A percentile compares a stretch with the other conserved stretches of the same genome.
Conservation (phyloP, 2,888 invertebrate genomes). For the Congeria kusceri region DNA sequence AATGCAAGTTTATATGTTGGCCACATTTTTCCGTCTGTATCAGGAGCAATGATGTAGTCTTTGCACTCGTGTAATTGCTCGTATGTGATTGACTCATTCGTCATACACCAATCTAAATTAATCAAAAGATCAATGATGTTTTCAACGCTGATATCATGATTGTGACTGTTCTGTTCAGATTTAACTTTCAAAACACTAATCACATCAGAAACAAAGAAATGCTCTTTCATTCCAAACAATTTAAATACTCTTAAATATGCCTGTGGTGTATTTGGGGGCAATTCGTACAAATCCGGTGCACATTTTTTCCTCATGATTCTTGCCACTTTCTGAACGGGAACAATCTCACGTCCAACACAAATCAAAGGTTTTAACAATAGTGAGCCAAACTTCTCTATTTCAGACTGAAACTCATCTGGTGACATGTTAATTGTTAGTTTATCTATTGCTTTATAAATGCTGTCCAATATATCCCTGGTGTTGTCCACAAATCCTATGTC, state of each 20-base stretch:
- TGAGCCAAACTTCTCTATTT: too few relatives aligned
- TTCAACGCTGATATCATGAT: slow-evolving; percentile 14
- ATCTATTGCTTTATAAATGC: background rate
- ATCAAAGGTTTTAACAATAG: slow-evolving; percentile 22
- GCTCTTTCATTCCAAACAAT: slow-evolving; percentile 35
- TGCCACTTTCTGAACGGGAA: slow-evolving; percentile 27
- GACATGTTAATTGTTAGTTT: background rate
- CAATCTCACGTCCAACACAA: slow-evolving; percentile 24
- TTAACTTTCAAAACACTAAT: slow-evolving; percentile 19
- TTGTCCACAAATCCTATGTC: background rate
- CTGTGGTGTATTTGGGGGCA: slow-evolving; percentile 16
- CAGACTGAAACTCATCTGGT: too few relatives aligned
- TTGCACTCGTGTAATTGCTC: slow-evolving; percentile 34
- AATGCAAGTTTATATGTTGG: slow-evolving; percentile 69
- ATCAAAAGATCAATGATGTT: slow-evolving; percentile 36
- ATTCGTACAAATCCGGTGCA: slow-evolving; percentile 29
- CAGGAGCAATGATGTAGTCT: slow-evolving; percentile 64
- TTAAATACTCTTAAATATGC: slow-evolving; percentile 7
- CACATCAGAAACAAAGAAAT: slow-evolving; percentile 28
- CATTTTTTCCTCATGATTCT: slow-evolving; percentile 28
- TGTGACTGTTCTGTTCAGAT: background rate
- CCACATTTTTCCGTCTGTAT: slow-evolving; percentile 65
- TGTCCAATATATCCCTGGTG: background rate
- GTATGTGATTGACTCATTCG: background rate
- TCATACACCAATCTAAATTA: slow-evolving; percentile 22